Conservation (phyloP, 2,888 invertebrate species). For the Bellardia pandia region DNA sequence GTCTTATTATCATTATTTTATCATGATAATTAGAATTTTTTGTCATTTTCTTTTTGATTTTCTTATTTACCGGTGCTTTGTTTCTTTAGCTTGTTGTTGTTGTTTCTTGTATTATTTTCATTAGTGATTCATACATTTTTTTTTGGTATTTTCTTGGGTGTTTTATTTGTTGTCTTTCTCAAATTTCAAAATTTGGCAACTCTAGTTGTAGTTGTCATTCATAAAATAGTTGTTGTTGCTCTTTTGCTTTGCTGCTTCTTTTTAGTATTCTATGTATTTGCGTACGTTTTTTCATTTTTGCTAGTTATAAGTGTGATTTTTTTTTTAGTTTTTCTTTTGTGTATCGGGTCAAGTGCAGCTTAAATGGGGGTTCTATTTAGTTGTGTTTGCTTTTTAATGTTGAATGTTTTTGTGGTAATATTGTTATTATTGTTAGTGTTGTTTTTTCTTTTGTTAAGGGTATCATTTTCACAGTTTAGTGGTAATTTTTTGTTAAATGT, state of each 20-base stretch:
- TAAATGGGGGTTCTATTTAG: constrained; percentile 28
- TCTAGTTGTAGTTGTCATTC: constrained; percentile 44
- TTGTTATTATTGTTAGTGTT: constrained; percentile 15
- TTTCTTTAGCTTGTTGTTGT: constrained; percentile 15
- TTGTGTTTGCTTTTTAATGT: background rate
- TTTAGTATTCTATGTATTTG: constrained; percentile 10
- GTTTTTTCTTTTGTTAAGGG: constrained; percentile 26
- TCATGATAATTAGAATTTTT: constrained; percentile 24
- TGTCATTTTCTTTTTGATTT: background rate
- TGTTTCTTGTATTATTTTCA: constrained; percentile 17
- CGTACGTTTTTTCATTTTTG: background rate
- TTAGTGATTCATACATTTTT: constrained; percentile 57
- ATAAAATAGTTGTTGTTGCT: constrained; percentile 38
- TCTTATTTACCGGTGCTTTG: constrained; percentile 62
- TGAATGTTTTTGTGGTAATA: constrained; percentile 19
- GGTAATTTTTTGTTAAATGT: no score
- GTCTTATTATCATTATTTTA: constrained; percentile 43
- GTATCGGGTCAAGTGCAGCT: constrained; percentile 70
- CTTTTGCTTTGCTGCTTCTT: constrained; percentile 2
- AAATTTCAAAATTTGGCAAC: constrained; percentile 46
- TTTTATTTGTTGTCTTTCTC: constrained; percentile 3
- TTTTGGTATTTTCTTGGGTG: constrained; percentile 27
- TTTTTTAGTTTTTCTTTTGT: constrained; percentile 39
- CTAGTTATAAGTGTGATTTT: constrained; percentile 12
- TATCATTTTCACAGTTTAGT: constrained; percentile 54